Percentiles rank a stretch among this genome's conserved stretches.
Evolutionary conservation across 2,113 vertebrate species (phyloP).

Genomic region (Sander vitreus): DNA sequence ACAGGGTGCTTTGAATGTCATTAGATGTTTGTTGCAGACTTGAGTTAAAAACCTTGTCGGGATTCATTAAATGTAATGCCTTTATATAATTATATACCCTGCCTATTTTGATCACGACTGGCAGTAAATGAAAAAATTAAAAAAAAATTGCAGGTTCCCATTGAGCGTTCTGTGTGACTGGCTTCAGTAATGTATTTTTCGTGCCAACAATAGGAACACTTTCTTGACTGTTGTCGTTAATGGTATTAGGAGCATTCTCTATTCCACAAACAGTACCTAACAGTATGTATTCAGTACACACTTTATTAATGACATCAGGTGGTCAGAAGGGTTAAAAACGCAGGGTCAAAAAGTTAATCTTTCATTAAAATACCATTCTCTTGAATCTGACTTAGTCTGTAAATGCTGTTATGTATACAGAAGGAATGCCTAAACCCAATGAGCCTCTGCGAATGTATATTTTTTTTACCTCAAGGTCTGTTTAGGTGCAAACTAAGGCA

Average conservation of each 20-base stretch:
- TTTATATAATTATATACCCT: too few species aligned
- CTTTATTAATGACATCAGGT: background rate
- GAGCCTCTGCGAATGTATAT: conserved; percentile 24
- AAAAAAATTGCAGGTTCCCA: background rate
- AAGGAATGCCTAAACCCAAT: conserved; percentile 56
- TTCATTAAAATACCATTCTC: conserved; percentile 55
- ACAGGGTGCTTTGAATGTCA: too few species aligned
- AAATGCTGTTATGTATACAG: conserved; percentile 56
- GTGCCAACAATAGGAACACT: background rate
- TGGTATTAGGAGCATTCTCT: background rate
- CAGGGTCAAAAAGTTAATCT: conserved; percentile 35
- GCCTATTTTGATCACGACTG: background rate
- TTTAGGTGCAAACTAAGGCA: background rate
- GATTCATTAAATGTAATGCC: too few species aligned
- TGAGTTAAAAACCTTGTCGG: too few species aligned
- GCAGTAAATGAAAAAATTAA: background rate
- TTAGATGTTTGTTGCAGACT: too few species aligned
- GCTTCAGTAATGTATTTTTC: background rate
- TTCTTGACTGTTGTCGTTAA: background rate
- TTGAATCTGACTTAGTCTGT: conserved; percentile 54
- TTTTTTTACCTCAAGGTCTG: conserved; percentile 27
- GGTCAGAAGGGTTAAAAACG: conserved; percentile 31
- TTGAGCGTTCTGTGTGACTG: background rate
- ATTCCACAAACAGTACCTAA: background rate
- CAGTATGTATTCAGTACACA: background rate